phyloP scores from a whole-genome alignment of 2,113 vertebrate species.

The Casuarius casuarius region DNA sequence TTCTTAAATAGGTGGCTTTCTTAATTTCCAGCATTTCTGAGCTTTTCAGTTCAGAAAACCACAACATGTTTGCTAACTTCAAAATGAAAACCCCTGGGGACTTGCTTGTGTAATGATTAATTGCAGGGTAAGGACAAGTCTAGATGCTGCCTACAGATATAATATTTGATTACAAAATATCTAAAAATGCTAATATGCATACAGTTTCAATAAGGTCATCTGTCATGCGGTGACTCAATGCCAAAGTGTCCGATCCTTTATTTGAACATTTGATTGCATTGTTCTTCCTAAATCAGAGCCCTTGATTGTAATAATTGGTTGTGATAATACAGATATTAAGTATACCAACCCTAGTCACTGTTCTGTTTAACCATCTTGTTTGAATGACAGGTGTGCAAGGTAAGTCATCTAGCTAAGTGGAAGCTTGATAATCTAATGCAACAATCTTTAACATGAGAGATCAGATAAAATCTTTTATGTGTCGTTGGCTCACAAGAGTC shows the following conservation, averaged over 20 bases:
- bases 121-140: background rate
- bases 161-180: background rate
- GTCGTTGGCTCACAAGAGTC: conserved; percentile 58
- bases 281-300: background rate
- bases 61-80: background rate
- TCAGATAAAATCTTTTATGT: conserved; percentile 64
- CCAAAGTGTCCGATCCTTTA: background rate
- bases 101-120: background rate
- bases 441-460: conserved; percentile 67
- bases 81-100: background rate
- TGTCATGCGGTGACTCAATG: background rate
- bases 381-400: conserved; percentile 9
- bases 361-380: background rate
- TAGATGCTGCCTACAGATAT: background rate
- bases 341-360: background rate
- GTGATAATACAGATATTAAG: background rate
- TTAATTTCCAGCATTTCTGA: background rate
- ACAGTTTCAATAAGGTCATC: background rate
- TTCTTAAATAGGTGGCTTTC: background rate
- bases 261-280: background rate
- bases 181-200: conserved; percentile 1
- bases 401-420: conserved; percentile 50
- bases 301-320: conserved; percentile 7
- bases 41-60: background rate
- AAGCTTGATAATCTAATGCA: conserved; percentile 68